Conservation (phyloP, 2,113 vertebrate species). For the Leiothrix lutea region DNA sequence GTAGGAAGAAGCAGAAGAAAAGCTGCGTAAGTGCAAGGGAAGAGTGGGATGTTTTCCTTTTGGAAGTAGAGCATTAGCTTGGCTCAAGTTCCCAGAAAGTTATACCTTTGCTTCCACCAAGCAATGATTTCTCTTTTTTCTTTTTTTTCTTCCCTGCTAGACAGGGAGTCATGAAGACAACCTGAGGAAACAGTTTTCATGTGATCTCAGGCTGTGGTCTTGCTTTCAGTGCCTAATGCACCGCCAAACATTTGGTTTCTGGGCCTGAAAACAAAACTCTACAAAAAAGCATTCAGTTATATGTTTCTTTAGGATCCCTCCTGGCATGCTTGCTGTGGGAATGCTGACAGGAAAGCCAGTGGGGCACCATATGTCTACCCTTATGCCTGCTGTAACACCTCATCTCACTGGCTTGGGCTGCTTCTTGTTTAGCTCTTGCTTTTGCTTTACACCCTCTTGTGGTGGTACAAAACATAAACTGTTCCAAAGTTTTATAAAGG, state of each 20-base stretch:
- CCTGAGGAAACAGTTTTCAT: background rate
- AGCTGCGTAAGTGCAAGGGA: fast-evolving
- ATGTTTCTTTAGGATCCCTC: background rate
- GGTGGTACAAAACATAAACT: background rate
- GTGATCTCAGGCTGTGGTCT: background rate
- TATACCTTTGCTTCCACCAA: background rate
- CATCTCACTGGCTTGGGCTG: fast-evolving
- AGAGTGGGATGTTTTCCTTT: background rate
- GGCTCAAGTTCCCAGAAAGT: background rate
- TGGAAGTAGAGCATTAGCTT: background rate
- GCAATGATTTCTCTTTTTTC: background rate
- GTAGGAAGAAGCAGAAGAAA: background rate
- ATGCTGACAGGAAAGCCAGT: background rate
- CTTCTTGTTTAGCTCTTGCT: background rate
- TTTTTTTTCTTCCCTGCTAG: background rate
- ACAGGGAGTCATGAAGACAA: background rate
- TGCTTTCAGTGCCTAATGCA: background rate
- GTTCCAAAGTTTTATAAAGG: background rate
- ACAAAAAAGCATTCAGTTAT: background rate
- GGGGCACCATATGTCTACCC: fast-evolving
- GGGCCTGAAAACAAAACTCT: background rate
- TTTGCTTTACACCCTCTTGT: background rate
- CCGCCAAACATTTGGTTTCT: background rate
- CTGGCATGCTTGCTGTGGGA: background rate
- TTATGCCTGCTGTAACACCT: fast-evolving